Percentiles rank a stretch among this genome's conserved stretches.
phyloP scores from a whole-genome alignment of 1,140 invertebrate genomes.

The Bombus superbus region DNA sequence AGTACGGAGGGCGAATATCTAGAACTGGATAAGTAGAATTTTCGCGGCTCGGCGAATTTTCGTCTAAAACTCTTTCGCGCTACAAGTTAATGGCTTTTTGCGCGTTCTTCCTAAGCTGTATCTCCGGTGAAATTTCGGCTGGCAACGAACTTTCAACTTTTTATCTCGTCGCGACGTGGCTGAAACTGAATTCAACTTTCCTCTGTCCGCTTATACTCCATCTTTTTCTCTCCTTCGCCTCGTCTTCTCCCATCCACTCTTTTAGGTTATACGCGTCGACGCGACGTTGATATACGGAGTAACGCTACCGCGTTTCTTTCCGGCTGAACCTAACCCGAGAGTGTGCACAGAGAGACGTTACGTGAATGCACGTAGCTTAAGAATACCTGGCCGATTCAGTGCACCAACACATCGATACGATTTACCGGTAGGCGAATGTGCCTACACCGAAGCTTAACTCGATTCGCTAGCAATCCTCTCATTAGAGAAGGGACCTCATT shows the following conservation, averaged over 20 bases:
- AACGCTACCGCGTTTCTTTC: constrained; percentile 19
- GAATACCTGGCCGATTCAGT: background rate
- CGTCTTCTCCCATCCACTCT: background rate
- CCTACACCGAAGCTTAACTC: constrained; percentile 19
- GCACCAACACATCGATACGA: background rate
- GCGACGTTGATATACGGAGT: constrained; percentile 44
- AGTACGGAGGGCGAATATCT: background rate
- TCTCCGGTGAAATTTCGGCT: constrained; percentile 28
- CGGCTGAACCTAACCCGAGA: background rate
- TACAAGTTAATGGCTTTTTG: constrained; percentile 37
- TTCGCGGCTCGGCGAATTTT: constrained; percentile 32
- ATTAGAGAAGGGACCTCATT: constrained; percentile 75
- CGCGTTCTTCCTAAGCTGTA: background rate
- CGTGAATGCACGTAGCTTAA: constrained; percentile 26
- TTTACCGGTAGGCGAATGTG: constrained; percentile 16
- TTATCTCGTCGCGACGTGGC: constrained; percentile 45
- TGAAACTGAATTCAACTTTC: constrained; percentile 54
- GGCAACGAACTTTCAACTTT: constrained; percentile 45
- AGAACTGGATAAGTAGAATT: constrained; percentile 32
- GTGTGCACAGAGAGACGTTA: constrained; percentile 21
- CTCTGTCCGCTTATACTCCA: background rate
- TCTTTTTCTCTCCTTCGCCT: background rate
- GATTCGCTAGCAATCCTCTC: constrained; percentile 66
- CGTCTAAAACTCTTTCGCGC: constrained; percentile 7
- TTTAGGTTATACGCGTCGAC: background rate